These are phyloP conservation scores for Phyllopteryx taeniolatus DNA, from an alignment of 2,113 vertebrate species.

Conservation along the genomic window DNA sequence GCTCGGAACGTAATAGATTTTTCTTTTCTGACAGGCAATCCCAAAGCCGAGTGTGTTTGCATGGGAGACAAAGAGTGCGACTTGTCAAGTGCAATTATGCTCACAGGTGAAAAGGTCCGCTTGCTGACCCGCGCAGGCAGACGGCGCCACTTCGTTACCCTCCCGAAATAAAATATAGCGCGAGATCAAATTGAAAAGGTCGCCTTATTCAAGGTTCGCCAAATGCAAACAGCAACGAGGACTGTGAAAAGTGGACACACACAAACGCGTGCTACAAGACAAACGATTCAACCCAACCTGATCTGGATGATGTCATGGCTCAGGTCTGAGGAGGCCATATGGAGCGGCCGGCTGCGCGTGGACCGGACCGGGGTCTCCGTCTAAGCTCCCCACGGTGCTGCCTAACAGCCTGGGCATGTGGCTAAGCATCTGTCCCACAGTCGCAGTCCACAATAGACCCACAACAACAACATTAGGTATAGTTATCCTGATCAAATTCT, in stretches of 20 bases:
- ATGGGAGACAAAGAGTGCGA: slow-evolving; percentile 1
- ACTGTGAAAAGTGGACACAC: slow-evolving; percentile 6
- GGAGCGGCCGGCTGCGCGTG: slow-evolving; percentile 58
- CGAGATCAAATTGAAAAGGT: slow-evolving; percentile 44
- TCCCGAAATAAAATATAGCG: slow-evolving; percentile 17
- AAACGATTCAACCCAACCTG: neutral
- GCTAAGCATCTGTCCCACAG: slow-evolving; percentile 61
- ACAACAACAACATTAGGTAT: no score
- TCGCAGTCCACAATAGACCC: no score
- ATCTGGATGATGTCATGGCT: slow-evolving; percentile 20
- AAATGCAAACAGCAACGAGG: no score
- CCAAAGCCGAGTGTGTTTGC: slow-evolving; percentile 1
- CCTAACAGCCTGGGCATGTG: slow-evolving; percentile 67
- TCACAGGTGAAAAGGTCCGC: slow-evolving; percentile 45
- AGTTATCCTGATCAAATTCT: neutral
- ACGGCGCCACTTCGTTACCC: slow-evolving; percentile 34
- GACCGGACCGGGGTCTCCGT: slow-evolving; percentile 42
- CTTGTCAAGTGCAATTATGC: slow-evolving; percentile 46
- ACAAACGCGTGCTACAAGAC: neutral
- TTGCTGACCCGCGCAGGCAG: slow-evolving; percentile 6
- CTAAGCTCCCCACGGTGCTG: slow-evolving; percentile 53
- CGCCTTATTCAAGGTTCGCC: slow-evolving; percentile 23
- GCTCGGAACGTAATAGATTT: neutral
- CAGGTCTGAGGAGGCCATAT: slow-evolving; percentile 49
- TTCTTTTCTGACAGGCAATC: slow-evolving; percentile 3